A percentile compares a stretch with the other conserved stretches of the same genome.
Conservation (phyloP, 2,888 invertebrate species). For the Nomada goodeniana region DNA sequence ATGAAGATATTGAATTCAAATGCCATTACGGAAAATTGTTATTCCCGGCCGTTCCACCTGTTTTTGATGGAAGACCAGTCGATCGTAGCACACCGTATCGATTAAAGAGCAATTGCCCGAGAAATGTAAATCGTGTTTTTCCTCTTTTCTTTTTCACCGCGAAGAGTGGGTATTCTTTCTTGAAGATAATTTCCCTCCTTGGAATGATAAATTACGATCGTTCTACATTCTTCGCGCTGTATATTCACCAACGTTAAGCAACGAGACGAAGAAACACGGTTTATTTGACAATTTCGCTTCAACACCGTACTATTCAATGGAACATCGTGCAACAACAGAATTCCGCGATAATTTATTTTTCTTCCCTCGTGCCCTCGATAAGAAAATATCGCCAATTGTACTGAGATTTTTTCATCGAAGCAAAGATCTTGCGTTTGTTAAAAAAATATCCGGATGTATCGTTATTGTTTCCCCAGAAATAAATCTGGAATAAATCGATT, state of each 20-base stretch:
- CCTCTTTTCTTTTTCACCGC: too few species aligned
- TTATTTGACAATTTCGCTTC: too few species aligned
- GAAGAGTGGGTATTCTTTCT: background rate
- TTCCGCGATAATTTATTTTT: too few species aligned
- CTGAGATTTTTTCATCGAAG: too few species aligned
- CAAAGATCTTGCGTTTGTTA: too few species aligned
- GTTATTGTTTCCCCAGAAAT: too few species aligned
- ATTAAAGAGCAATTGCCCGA: background rate
- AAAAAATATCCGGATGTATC: too few species aligned
- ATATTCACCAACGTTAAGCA: background rate
- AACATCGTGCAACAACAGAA: too few species aligned
- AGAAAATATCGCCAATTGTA: too few species aligned
- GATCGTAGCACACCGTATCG: background rate
- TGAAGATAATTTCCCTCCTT: background rate
- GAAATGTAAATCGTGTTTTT: background rate
- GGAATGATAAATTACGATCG: background rate
- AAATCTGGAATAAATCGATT: too few species aligned
- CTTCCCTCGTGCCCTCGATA: too few species aligned
- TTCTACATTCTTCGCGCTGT: background rate
- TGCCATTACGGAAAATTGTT: slow-evolving; percentile 30
- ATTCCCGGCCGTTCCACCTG: slow-evolving; percentile 1
- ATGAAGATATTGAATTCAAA: slow-evolving; percentile 27
- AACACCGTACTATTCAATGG: too few species aligned
- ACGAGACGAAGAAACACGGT: background rate
- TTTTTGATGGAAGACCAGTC: slow-evolving; percentile 18